These are phyloP conservation scores for Marcusenius ussheri DNA, from an alignment of 2,113 vertebrate genomes.

Conservation along the genomic window DNA sequence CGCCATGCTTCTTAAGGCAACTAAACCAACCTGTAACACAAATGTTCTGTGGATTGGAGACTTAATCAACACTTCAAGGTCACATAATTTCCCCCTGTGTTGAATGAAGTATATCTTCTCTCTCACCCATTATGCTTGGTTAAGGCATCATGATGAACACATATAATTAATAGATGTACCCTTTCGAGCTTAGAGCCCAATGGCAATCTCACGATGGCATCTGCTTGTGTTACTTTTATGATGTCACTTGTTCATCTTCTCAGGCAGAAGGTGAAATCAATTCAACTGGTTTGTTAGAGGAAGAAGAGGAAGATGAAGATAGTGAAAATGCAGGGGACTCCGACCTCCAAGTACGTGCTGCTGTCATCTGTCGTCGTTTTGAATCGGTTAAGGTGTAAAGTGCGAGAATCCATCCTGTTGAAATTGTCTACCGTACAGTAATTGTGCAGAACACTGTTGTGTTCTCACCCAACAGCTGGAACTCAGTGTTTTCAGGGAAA, in stretches of 20 bases:
- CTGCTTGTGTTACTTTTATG: not conserved
- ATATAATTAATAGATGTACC: not conserved
- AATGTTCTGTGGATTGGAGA: not conserved
- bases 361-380: not conserved
- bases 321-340: conserved; percentile 69
- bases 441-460: conserved; percentile 17
- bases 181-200: not conserved
- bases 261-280: conserved; percentile 85
- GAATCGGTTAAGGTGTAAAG: not conserved
- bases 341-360: conserved; percentile 64
- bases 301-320: conserved; percentile 42
- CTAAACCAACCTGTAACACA: not conserved
- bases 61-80: not conserved
- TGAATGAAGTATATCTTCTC: not conserved
- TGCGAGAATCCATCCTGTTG: not conserved
- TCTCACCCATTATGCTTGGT: not conserved
- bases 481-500: conserved; percentile 86
- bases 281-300: conserved; percentile 60
- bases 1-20: not conserved
- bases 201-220: not conserved
- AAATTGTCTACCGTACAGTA: not conserved
- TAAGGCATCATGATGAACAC: not conserved
- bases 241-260: conserved; percentile 17
- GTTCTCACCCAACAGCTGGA: conserved; percentile 61
- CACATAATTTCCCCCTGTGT: not conserved